phyloP scores from a whole-genome alignment of 2,113 vertebrate species.

The Rattus norvegicus region DNA sequence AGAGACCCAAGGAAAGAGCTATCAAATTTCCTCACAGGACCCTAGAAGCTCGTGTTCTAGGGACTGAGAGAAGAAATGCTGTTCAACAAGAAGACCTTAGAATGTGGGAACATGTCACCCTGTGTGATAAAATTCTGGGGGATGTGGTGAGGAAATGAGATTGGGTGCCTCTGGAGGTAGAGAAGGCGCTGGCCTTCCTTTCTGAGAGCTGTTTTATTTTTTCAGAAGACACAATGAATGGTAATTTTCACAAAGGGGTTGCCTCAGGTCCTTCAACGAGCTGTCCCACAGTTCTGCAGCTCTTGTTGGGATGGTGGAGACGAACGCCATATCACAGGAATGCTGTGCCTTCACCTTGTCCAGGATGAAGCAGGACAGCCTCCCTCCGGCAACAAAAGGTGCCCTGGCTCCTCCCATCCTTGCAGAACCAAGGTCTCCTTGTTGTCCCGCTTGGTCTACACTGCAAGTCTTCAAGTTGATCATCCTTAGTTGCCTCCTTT shows the following conservation, averaged over 20 bases:
- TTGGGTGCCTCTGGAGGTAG: conserved; percentile 44
- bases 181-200: conserved; percentile 63
- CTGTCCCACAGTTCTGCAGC: neutral
- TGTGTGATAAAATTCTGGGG: conserved; percentile 79
- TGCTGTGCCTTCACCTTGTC: conserved; percentile 82
- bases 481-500: neutral
- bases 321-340: conserved; percentile 52
- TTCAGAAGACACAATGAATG: conserved; percentile 53
- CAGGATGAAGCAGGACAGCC: conserved; percentile 73
- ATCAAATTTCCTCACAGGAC: conserved; percentile 90
- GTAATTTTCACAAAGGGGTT: conserved; percentile 67
- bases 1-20: conserved; percentile 89
- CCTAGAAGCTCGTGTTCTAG: conserved; percentile 75
- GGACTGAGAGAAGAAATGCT: conserved; percentile 78
- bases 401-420: too few species aligned
- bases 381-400: neutral
- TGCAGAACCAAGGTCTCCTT: neutral
- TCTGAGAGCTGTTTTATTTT: conserved; percentile 62
- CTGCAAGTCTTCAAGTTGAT: conserved; percentile 2
- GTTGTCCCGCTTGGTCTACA: neutral
- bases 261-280: conserved; percentile 61
- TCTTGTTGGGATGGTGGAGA: conserved; percentile 65
- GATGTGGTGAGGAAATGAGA: conserved; percentile 57
- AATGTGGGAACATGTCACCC: conserved; percentile 86
- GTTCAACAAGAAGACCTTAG: conserved; percentile 80